Evolutionary conservation across 2,888 invertebrate species (phyloP).

Genomic region (Epiblema foenella): DNA sequence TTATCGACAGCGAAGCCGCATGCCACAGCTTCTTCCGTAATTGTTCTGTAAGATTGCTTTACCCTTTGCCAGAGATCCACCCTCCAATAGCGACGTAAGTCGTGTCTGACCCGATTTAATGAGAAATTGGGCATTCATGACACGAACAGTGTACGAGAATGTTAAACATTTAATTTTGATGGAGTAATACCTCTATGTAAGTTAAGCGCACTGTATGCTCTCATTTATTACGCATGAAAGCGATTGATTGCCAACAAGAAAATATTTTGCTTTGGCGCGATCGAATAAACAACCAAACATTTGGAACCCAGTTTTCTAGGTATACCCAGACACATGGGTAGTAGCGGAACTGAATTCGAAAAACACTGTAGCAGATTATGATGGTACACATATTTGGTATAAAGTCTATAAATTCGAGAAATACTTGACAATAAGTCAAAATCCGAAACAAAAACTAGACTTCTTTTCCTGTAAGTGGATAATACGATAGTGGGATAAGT

Average conservation of each 20-base stretch:
- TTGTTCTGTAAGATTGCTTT: constrained; percentile 52
- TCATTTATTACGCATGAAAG: background rate
- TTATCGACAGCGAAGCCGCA: constrained; percentile 52
- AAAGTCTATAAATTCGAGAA: no score
- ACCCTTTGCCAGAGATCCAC: constrained; percentile 18
- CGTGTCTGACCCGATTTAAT: constrained; percentile 13
- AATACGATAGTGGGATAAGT: no score
- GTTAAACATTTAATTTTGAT: background rate
- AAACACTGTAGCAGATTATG: no score
- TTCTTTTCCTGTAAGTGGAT: no score
- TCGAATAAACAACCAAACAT: no score
- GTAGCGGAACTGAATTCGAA: no score
- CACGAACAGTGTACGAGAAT: background rate
- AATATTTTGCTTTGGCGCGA: background rate
- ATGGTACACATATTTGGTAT: no score
- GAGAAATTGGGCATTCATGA: constrained; percentile 11
- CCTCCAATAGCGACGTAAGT: constrained; percentile 17
- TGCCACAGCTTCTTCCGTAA: constrained; percentile 49
- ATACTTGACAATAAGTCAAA: no score
- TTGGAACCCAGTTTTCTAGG: no score
- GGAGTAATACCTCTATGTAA: background rate
- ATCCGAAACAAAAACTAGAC: no score
- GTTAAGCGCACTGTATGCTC: background rate
- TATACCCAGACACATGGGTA: no score
- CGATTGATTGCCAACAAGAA: background rate